These are phyloP conservation scores for Macrostomum lignano DNA, from an alignment of 1,140 invertebrate species.

Conservation along the genomic window DNA sequence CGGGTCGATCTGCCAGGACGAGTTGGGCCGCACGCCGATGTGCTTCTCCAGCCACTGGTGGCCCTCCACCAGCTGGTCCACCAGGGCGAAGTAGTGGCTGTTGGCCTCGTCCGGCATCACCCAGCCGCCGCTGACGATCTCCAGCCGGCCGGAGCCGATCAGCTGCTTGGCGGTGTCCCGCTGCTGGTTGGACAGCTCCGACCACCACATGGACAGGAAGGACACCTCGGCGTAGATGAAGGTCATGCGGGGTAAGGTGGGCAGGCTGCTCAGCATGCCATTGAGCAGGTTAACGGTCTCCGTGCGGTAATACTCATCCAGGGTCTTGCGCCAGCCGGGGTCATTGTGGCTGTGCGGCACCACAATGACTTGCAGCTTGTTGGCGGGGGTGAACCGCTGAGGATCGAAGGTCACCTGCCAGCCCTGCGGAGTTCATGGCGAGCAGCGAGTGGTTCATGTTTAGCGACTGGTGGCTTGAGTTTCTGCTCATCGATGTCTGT, in stretches of 20 bases:
- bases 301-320: slow-evolving; percentile 61
- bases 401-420: no score
- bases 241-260: slow-evolving; percentile 44
- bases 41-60: slow-evolving; percentile 67
- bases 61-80: slow-evolving; percentile 73
- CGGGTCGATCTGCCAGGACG: slow-evolving; percentile 86
- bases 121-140: slow-evolving; percentile 83
- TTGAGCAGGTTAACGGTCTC: slow-evolving; percentile 64
- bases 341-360: slow-evolving; percentile 92
- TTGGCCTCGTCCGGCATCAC: slow-evolving; percentile 93
- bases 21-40: slow-evolving; percentile 31
- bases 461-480: no score
- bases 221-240: slow-evolving; percentile 95
- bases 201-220: slow-evolving; percentile 71
- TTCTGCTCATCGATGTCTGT: no score
- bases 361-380: slow-evolving; percentile 72
- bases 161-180: slow-evolving; percentile 48
- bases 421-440: no score
- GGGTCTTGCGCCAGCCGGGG: slow-evolving; percentile 83
- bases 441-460: no score
- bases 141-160: slow-evolving; percentile 52
- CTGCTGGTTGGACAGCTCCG: slow-evolving; percentile 38
- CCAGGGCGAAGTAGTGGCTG: slow-evolving; percentile 60
- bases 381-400: no score
- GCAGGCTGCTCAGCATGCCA: slow-evolving; percentile 54